Base-by-base conservation (phyloP, 2,113 vertebrate genomes). In the Blennius ocellaris region DNA sequence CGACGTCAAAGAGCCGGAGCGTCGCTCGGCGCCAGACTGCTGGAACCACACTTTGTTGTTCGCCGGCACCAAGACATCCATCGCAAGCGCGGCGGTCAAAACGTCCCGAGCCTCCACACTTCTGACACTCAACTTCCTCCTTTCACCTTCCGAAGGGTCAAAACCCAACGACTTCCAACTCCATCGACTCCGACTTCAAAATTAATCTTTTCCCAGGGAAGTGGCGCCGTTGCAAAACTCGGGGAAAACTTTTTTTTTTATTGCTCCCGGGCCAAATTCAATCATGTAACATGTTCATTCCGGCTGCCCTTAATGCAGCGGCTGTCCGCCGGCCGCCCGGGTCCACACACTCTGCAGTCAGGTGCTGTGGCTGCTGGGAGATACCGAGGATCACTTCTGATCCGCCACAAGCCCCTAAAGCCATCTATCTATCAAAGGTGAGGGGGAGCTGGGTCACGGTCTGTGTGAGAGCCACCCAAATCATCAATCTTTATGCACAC, bases 351-450 rank as follows among this genome's bases (percentile, higher is more conserved):
- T 83, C 83, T 83, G 87, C 84, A 87, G 83, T 90, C 81, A 78
- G 86, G 73, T 76, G 75, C 89, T 90, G 90, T 88, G 83, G 87
- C 89, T 86, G 90, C 85, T 85, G 43, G 86, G 92, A 94, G 93
- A 94, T 94, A 93, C 84, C 86, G 83, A 89, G 86, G 93, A 94
- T 93, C 93, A 93, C 93, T 81, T 91, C 92, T 93, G 90, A 94
- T 94, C 92, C 92, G 85, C 79, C 30, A 0, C 69, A 86, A 94
- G 89, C 90, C 92, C 40, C 81, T 91, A 90, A 87, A 91, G 93
- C 92, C 90, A 93, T 93, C 92, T 91, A 89, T 94, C 92, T 94
- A 93, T 92, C 89, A 94, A 69, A 82, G 79, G 83, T 84, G 69
- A 76, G 68, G 63, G 61, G 63, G 67, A 76, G 72, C 72, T 81